phyloP scores from a whole-genome alignment of 2,113 vertebrate species.

The Alethe castanea region DNA sequence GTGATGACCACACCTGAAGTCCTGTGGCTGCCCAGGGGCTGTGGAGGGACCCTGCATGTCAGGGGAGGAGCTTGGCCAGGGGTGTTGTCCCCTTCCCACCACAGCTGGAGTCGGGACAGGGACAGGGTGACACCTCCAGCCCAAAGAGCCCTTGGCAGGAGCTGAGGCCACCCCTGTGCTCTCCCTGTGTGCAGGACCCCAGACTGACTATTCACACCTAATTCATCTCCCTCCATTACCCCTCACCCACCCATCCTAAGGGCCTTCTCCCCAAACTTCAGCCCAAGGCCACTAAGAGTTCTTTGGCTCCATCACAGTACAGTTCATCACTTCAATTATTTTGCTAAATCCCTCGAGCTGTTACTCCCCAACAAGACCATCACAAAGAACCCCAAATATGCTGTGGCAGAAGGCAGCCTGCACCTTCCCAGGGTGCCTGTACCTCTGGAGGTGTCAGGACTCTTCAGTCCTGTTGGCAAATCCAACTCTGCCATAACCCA shows the following conservation, averaged over 20 bases:
- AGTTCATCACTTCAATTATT: background rate
- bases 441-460: background rate
- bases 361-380: background rate
- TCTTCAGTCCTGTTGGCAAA: background rate
- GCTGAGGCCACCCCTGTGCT: background rate
- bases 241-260: background rate
- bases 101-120: background rate
- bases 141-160: background rate
- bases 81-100: background rate
- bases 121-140: background rate
- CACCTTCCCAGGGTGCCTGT: background rate
- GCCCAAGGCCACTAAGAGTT: background rate
- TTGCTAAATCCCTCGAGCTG: background rate
- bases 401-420: background rate
- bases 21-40: background rate
- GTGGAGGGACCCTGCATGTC: accelerated
- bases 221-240: background rate
- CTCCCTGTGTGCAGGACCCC: accelerated
- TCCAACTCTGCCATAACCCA: background rate
- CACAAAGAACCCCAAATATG: accelerated
- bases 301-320: background rate
- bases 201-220: accelerated
- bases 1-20: background rate
- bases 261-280: background rate
- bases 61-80: background rate